Conservation (phyloP, 2,113 vertebrate species). For the Notarius quadriscutis region DNA sequence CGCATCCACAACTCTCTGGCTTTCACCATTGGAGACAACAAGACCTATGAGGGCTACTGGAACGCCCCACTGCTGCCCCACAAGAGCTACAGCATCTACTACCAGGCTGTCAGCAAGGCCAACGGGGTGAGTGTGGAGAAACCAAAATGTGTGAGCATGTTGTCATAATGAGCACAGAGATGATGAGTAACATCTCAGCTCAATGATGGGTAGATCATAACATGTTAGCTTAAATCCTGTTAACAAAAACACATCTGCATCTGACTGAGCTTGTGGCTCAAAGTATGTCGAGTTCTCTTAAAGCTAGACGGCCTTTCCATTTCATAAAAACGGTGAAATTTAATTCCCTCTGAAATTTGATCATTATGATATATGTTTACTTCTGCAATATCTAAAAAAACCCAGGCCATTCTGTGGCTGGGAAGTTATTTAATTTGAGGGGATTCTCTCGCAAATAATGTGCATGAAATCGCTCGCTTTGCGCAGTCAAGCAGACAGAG, state of each 20-base stretch:
- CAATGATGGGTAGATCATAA: neutral
- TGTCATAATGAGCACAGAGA: neutral
- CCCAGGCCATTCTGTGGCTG: no score
- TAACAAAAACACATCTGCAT: neutral
- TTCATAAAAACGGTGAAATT: no score
- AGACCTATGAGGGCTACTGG: slow-evolving; percentile 93
- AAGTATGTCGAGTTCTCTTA: neutral
- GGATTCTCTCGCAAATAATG: no score
- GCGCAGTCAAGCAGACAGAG: no score
- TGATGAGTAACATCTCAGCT: neutral
- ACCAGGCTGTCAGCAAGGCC: slow-evolving; percentile 93
- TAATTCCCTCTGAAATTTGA: no score
- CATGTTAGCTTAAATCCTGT: neutral
- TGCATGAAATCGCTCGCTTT: no score
- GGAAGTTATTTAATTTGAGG: no score
- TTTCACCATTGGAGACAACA: slow-evolving; percentile 94
- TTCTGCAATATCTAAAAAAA: no score
- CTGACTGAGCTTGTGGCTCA: neutral
- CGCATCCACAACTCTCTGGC: slow-evolving; percentile 76
- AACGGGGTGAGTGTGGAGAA: slow-evolving; percentile 86
- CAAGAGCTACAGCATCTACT: slow-evolving; percentile 97
- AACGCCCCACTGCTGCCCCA: slow-evolving; percentile 92
- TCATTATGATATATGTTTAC: no score
- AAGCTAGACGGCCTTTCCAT: no score
- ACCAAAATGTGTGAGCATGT: neutral